Base-by-base conservation (phyloP, 2,113 vertebrate species). In the Tyrannus savana region DNA sequence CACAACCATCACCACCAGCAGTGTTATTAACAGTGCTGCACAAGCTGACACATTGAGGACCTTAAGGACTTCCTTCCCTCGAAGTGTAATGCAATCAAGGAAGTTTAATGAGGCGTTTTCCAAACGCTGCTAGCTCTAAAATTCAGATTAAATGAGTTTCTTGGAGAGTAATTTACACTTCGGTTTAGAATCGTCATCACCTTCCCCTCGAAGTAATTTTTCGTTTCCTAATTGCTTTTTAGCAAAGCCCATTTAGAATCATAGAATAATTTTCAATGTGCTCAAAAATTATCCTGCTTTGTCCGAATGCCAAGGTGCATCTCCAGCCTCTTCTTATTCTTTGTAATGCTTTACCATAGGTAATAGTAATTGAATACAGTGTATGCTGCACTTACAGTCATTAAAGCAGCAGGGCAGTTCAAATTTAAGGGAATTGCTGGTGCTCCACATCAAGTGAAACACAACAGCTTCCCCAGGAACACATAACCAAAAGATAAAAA, bases 261-360 rank as follows among this genome's bases (percentile, higher is more conserved):
- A 31, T 4, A 41, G 39, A 63, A 41, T 63, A 19, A 53, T 73
- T 93, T 79, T 62, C 56, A 91, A 2, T 2, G 9, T 44, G 28
- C 59, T 90, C 2, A 0, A 91, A 95, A 86, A 58, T 49, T 41
- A 94, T 77, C 82, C 66, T 50, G 11, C n/a, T 77, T 59, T 95
- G 75, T 88, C 84, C 62, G n/a, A 91, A 91, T 47, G 90, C 93
- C 96, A 84, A 84, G 21, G n/a, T 41, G 52, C 22, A 78, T 86
- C 89, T 92, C 93, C 90, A 86, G 15, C 79, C 41, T 66, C 82
- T 46, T 84, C 42, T 64, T 84, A n/a, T 52, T 79, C 75, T 39
- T 30, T 84, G 21, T 80, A 63, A 58, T 71, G 31, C 59, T 58
- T 83, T 56, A 22, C 42, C 55, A 84, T 71, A 68, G 16, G 7